Percentiles rank a stretch among this genome's conserved stretches.
Evolutionary conservation across 2,113 vertebrate species (phyloP).

Genomic region (Etheostoma spectabile): DNA sequence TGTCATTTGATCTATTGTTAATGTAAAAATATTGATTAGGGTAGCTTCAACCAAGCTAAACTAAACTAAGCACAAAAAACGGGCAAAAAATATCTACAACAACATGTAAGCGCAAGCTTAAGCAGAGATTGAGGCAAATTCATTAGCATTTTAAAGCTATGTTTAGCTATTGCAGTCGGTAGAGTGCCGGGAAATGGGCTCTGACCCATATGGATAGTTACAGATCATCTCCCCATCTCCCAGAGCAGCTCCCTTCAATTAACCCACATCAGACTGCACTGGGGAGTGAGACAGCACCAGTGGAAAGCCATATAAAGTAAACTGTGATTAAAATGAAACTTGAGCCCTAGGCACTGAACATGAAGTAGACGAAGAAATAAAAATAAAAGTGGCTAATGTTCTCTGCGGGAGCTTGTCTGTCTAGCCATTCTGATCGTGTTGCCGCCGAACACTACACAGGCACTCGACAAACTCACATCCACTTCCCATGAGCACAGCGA

Average conservation of each 20-base stretch:
- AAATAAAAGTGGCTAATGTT: conserved; percentile 22
- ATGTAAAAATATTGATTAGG: not conserved
- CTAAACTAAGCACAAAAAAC: not conserved
- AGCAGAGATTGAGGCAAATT: conserved; percentile 30
- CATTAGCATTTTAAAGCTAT: conserved; percentile 46
- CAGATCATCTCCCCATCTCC: conserved; percentile 59
- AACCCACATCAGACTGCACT: conserved; percentile 55
- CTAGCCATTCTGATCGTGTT: not conserved
- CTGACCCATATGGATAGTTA: conserved; percentile 57
- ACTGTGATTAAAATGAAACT: conserved; percentile 64
- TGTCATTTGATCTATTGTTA: not conserved
- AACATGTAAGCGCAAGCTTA: not conserved
- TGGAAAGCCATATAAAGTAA: conserved; percentile 36
- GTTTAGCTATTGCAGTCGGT: conserved; percentile 35
- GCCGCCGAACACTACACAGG: not conserved
- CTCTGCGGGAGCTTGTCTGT: conserved; percentile 13
- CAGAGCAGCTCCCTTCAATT: conserved; percentile 72
- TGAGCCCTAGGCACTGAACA: conserved; percentile 22
- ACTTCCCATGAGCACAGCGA: conserved; percentile 27
- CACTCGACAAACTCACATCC: conserved; percentile 18
- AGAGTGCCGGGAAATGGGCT: conserved; percentile 34
- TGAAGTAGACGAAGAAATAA: not conserved
- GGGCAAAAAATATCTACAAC: not conserved
- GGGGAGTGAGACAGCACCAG: conserved; percentile 5
- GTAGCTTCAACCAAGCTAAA: not conserved